These are phyloP conservation scores for Lasioglossum calceatum DNA, from an alignment of 2,888 invertebrate genomes.

Conservation along the genomic window DNA sequence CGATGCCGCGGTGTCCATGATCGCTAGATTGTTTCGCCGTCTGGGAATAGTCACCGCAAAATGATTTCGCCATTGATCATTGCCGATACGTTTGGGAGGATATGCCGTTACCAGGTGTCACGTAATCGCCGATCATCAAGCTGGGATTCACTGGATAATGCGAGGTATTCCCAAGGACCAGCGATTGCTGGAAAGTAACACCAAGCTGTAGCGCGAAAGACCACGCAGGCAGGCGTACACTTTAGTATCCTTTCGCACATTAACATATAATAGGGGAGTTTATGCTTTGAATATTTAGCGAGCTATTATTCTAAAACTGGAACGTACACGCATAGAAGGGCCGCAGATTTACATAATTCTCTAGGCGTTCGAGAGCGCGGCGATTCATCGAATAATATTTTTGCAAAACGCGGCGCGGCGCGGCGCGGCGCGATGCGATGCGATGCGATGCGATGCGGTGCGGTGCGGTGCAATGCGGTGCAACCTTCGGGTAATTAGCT, in stretches of 20 bases:
- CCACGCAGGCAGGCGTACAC: slow-evolving; percentile 78
- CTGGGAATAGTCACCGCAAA: slow-evolving; percentile 73
- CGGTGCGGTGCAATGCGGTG: not conserved
- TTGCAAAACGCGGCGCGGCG: not conserved
- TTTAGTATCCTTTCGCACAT: slow-evolving; percentile 78
- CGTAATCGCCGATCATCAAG: slow-evolving; percentile 92
- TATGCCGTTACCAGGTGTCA: slow-evolving; percentile 86
- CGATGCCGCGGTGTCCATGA: slow-evolving; percentile 66
- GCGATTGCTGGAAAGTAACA: slow-evolving; percentile 85
- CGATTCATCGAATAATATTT: not conserved
- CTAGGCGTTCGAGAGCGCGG: not conserved
- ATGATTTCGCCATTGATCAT: slow-evolving; percentile 80
- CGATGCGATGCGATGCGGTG: not conserved
- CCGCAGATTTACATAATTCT: not conserved
- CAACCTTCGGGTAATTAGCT: slow-evolving; percentile 68
- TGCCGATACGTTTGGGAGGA: slow-evolving; percentile 81
- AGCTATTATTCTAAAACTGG: slow-evolving; percentile 50
- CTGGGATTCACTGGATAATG: slow-evolving; percentile 89
- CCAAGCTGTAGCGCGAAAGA: slow-evolving; percentile 83
- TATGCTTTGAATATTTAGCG: slow-evolving; percentile 48
- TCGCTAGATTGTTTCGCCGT: slow-evolving; percentile 75
- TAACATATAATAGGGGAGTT: slow-evolving; percentile 13
- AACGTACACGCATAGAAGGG: not conserved
- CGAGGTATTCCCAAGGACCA: slow-evolving; percentile 87
- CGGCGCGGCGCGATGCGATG: no score